Conservation (phyloP, 2,113 vertebrate genomes). For the Dissostichus mawsoni region DNA sequence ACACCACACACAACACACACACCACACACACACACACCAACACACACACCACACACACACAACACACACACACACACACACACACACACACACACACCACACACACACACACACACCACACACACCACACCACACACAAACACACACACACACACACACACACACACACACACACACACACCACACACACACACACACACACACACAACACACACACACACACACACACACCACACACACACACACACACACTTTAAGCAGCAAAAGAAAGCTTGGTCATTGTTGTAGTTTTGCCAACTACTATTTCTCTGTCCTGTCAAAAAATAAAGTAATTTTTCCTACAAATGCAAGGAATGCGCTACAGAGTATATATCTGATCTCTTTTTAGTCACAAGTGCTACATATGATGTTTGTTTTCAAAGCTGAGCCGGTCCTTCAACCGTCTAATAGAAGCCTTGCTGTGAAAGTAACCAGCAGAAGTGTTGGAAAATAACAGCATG, state of each 20-base stretch:
- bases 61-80: too few relatives aligned
- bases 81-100: too few relatives aligned
- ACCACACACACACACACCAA: too few relatives aligned
- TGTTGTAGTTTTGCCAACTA: background rate
- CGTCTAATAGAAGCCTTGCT: constrained; percentile 7
- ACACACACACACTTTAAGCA: constrained; percentile 16
- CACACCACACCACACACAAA: too few relatives aligned
- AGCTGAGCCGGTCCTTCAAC: background rate
- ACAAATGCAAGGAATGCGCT: background rate
- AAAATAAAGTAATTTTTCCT: too few relatives aligned
- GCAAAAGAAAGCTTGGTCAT: background rate
- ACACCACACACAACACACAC: too few relatives aligned
- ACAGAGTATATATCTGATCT: background rate
- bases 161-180: too few relatives aligned
- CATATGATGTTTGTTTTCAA: constrained; percentile 11
- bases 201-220: too few relatives aligned
- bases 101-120: too few relatives aligned
- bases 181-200: too few relatives aligned
- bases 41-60: rapidly evolving
- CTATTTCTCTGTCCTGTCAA: background rate
- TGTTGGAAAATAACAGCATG: constrained; percentile 50
- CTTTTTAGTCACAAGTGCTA: background rate
- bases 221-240: constrained; percentile 24
- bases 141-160: too few relatives aligned
- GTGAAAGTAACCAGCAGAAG: constrained; percentile 15